A percentile compares a stretch with the other conserved stretches of the same genome.
These are phyloP conservation scores for Cerastis rubricosa DNA, from an alignment of 2,888 invertebrate genomes.

Conservation along the genomic window DNA sequence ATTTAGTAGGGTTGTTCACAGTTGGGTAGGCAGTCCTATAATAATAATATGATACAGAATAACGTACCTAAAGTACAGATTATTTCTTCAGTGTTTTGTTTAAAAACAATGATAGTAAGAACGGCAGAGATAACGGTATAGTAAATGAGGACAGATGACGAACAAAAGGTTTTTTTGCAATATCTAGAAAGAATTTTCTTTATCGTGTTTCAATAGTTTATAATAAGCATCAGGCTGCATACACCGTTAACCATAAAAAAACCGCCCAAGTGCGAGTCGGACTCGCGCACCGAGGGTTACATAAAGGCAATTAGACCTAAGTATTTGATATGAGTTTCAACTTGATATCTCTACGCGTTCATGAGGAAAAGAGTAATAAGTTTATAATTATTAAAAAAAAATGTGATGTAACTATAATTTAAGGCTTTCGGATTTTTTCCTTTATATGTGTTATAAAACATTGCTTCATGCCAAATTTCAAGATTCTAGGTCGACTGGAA, in stretches of 20 bases:
- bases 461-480: too few species aligned
- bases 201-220: neutral
- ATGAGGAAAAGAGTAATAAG: too few species aligned
- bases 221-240: neutral
- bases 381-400: too few species aligned
- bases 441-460: too few species aligned
- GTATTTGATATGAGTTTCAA: too few species aligned
- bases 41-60: conserved; percentile 59
- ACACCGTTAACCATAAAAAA: neutral
- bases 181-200: neutral
- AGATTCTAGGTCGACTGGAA: too few species aligned
- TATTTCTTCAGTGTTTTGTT: conserved; percentile 41
- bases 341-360: too few species aligned
- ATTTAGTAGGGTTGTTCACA: conserved; percentile 47
- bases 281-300: too few species aligned
- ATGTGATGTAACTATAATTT: too few species aligned
- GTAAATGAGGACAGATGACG: neutral
- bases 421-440: too few species aligned
- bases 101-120: conserved; percentile 4
- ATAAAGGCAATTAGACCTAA: too few species aligned
- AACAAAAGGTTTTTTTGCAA: neutral
- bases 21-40: conserved; percentile 56
- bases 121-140: neutral
- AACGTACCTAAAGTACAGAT: conserved; percentile 22
- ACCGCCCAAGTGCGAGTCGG: too few species aligned